Base-by-base conservation (phyloP, 2,888 invertebrate genomes). In the Mesoligia furuncula region DNA sequence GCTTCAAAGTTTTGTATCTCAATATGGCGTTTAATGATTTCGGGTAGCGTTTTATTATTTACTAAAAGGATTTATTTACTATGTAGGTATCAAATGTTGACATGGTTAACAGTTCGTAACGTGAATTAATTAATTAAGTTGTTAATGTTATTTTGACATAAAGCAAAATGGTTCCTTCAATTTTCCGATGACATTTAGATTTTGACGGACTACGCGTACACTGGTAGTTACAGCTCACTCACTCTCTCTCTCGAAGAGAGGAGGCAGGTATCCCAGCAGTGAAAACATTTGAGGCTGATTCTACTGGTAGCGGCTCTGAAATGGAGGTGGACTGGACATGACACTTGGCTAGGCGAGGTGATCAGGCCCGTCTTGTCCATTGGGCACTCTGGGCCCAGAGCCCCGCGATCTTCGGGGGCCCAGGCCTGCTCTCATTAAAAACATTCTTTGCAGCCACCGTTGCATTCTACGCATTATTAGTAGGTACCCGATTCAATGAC, bases 1-100 rank as follows among this genome's bases (percentile, higher is more conserved):
- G 88, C 87, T 83, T 81, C 83, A 71, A 80, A 85, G 88, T 90
- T 89, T 88, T 90, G 87, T 87, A 86, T 83, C 86, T 89, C 85
- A 90, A 90, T 89, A 90, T 88, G 81, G 62, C 73, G 76, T 84
- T 87, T 87, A 87, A 88, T 88, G 85, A 83, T 81, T 87, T 80
- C 59, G 64, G 75, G 75, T 82, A 77, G 77, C 81, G 70, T 67
- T 87, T 83, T 78, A 70, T 87, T 68, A 31, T 73, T 57, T 62
- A 79, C 36, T 69, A 78, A 80, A 80, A 77, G 42, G 13, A 36
- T 75, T 79, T 74, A 65, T 72, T 51, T 71, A 64, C 15, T 57
- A 54, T 67, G 66, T 68, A 57, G n/a, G n/a, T 54, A 39, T 9
- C 39, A 9, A 65, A 76, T 51, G 62, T 81, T 85, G 62, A 59